These are phyloP conservation scores for Neodon shergylaensis DNA, from an alignment of 2,113 vertebrate species.

Conservation along the genomic window DNA sequence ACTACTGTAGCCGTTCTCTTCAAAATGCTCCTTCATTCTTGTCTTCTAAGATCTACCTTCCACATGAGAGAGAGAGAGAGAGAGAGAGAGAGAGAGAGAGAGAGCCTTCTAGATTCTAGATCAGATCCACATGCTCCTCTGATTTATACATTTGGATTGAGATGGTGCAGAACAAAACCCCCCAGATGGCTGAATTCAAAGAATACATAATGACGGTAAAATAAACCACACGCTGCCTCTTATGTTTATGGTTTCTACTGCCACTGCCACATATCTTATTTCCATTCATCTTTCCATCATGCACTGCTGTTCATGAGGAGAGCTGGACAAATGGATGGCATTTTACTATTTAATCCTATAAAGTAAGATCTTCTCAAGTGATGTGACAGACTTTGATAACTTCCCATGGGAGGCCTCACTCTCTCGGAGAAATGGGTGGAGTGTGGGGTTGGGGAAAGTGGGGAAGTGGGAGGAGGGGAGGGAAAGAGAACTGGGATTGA, in stretches of 20 bases:
- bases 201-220: not conserved
- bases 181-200: not conserved
- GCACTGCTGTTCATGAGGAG: not conserved
- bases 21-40: not conserved
- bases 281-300: not conserved
- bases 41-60: not conserved
- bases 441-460: too few species aligned
- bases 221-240: not conserved
- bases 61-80: not conserved
- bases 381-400: too few species aligned
- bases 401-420: too few species aligned
- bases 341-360: not conserved
- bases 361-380: too few species aligned
- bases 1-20: not conserved
- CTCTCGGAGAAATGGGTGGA: too few species aligned
- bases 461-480: too few species aligned
- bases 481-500: too few species aligned
- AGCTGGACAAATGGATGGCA: not conserved
- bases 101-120: not conserved
- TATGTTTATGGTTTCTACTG: not conserved
- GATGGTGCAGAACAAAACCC: not conserved
- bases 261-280: not conserved
- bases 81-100: not conserved
- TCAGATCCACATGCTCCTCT: not conserved
- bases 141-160: not conserved